phyloP scores from a whole-genome alignment of 2,888 invertebrate genomes.

The Andrena hattorfiana region DNA sequence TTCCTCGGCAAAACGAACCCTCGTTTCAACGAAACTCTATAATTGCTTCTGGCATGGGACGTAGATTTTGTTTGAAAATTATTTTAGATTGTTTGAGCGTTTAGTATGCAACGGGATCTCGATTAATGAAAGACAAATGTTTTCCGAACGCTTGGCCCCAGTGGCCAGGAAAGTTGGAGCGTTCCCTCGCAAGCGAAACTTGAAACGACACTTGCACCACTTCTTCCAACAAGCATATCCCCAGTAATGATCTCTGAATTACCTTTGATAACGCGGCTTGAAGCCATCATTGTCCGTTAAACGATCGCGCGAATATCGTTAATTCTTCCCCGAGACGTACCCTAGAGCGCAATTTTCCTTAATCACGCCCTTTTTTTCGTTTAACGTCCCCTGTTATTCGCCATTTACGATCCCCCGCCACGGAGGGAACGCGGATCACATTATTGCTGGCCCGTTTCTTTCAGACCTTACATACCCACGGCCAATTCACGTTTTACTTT shows the following conservation, averaged over 20 bases:
- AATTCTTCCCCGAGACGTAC: background rate
- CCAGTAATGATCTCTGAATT: constrained; percentile 34
- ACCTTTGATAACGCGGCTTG: constrained; percentile 19
- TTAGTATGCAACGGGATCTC: constrained; percentile 6
- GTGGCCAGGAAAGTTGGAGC: background rate
- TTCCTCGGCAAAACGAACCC: background rate
- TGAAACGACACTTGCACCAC: background rate
- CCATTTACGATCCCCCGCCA: background rate
- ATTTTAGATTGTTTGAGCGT: constrained; percentile 19
- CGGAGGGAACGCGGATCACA: background rate
- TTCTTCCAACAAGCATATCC: background rate
- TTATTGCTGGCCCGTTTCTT: background rate
- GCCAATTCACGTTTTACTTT: background rate
- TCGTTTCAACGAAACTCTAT: background rate
- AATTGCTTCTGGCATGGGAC: background rate
- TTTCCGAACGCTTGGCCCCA: constrained; percentile 3
- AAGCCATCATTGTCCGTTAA: constrained; percentile 30
- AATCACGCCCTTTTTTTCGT: constrained; percentile 20
- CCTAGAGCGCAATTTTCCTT: constrained; percentile 12
- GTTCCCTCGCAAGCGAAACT: constrained; percentile 9
- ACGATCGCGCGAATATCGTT: background rate
- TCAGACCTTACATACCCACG: background rate
- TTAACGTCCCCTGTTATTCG: background rate
- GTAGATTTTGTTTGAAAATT: background rate
- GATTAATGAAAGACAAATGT: constrained; percentile 48